Conservation (phyloP, 2,888 invertebrate species). For the Tetranychus truncatus region DNA sequence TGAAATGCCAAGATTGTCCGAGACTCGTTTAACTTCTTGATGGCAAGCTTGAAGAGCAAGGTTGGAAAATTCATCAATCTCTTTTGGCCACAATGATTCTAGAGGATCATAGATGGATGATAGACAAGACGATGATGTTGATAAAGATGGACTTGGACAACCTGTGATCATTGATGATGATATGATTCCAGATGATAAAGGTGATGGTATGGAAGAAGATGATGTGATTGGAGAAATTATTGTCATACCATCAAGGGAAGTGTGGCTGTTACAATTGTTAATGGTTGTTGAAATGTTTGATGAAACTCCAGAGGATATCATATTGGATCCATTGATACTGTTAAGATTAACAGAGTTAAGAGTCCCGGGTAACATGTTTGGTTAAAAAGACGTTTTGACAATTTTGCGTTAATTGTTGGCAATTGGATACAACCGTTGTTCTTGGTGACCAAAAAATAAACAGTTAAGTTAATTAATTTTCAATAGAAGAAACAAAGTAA, state of each 20-base stretch:
- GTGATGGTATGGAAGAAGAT: not conserved
- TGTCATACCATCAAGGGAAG: not conserved
- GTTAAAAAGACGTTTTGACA: not conserved
- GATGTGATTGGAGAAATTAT: not conserved
- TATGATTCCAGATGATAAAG: not conserved
- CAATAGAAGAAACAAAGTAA: too few relatives aligned
- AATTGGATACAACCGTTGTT: not conserved
- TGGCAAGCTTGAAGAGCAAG: slow-evolving; percentile 18
- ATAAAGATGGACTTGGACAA: not conserved
- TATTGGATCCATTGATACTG: not conserved
- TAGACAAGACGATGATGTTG: not conserved
- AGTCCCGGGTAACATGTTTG: not conserved
- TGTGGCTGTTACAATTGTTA: not conserved
- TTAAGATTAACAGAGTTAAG: not conserved
- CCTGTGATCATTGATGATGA: not conserved
- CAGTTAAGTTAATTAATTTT: too few relatives aligned
- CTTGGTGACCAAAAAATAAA: not conserved
- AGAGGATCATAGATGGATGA: not conserved
- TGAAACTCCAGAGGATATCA: not conserved
- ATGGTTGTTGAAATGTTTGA: not conserved
- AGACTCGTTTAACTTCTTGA: slow-evolving; percentile 25
- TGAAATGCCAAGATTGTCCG: slow-evolving; percentile 23
- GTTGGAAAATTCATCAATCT: slow-evolving; percentile 29
- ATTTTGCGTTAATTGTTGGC: not conserved
- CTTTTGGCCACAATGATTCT: slow-evolving; percentile 3